Evolutionary conservation across 2,113 vertebrate species (phyloP), one percentile per base, ranked within the genome.

Genomic region (Oplegnathus fasciatus): DNA sequence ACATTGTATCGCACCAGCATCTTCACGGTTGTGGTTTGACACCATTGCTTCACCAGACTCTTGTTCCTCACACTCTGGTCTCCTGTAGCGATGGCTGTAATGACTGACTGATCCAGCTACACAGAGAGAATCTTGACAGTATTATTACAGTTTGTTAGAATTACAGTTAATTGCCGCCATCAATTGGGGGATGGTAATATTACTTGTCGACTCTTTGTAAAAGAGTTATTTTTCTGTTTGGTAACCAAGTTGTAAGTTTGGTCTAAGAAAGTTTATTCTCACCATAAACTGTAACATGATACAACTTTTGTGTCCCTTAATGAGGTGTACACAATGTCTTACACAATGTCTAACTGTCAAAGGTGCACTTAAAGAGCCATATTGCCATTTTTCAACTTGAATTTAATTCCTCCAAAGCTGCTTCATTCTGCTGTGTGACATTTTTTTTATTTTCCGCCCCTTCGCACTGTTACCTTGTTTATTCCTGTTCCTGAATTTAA

Each of bases 11-110:
- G 5, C 20, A 52, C n/a, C 30, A 24, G 9, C 81, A 96, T 97
- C 93, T 92, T 68, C 0, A 86, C 92, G 6, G 77, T 93, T n/a
- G 93, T 50, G 9, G 92, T 96, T 71, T 94, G 84, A 80, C 97
- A 98, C 96, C 97, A 97, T 9, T 87, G 42, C 91, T 97, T 96
- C 83, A 98, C 90, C 65, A 98, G 90, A 91, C 96, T 97, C 93
- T 90, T 97, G 88, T 98, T 98, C 82, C 91, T 91, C 40, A 95
- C 95, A 1, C 82, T 69, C 71, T 94, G 91, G 8, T 97, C 93
- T 9, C 96, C 96, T n/a, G 84, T 94, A 28, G 96, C 97, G 22
- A 97, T 96, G 52, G 93, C 95, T 42, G 88, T 95, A 86, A 98
- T 96, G 48, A 97, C 94, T 3, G 94, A 93, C 70, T 94, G 95